Evolutionary conservation across 2,888 invertebrate genomes (phyloP).

Genomic region (Clistopyga incitator): DNA sequence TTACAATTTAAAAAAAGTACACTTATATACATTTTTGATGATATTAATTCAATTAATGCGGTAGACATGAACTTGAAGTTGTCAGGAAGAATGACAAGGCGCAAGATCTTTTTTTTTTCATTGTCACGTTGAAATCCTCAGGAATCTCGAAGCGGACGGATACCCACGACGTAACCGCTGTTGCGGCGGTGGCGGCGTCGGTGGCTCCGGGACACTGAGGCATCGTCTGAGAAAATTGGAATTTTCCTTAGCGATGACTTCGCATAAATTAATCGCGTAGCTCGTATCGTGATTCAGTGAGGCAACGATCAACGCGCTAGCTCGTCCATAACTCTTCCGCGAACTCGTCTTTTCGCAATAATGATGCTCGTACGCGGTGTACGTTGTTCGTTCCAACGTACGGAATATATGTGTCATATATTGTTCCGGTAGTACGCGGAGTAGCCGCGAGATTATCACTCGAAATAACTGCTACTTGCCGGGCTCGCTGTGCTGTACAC

Average conservation of each 20-base stretch:
- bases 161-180: slow-evolving; percentile 38
- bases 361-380: slow-evolving; percentile 21
- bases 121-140: slow-evolving; percentile 4
- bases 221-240: slow-evolving; percentile 39
- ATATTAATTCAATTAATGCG: background rate
- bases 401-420: slow-evolving; percentile 7
- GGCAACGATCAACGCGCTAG: slow-evolving; percentile 42
- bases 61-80: background rate
- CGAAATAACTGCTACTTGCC: background rate
- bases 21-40: background rate
- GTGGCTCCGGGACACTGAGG: background rate
- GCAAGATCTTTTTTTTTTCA: background rate
- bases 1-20: no score
- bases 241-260: slow-evolving; percentile 52
- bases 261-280: slow-evolving; percentile 49
- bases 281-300: slow-evolving; percentile 50
- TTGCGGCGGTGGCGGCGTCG: background rate
- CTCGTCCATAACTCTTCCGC: slow-evolving; percentile 52
- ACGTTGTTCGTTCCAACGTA: background rate
- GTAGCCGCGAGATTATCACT: slow-evolving; percentile 16
- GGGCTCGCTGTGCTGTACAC: slow-evolving; percentile 13
- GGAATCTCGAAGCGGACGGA: slow-evolving; percentile 36
- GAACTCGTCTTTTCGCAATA: slow-evolving; percentile 44
- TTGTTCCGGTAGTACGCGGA: background rate
- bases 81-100: background rate